These are phyloP conservation scores for Agriopis leucophaearia DNA, from an alignment of 2,888 invertebrate genomes.

Conservation along the genomic window DNA sequence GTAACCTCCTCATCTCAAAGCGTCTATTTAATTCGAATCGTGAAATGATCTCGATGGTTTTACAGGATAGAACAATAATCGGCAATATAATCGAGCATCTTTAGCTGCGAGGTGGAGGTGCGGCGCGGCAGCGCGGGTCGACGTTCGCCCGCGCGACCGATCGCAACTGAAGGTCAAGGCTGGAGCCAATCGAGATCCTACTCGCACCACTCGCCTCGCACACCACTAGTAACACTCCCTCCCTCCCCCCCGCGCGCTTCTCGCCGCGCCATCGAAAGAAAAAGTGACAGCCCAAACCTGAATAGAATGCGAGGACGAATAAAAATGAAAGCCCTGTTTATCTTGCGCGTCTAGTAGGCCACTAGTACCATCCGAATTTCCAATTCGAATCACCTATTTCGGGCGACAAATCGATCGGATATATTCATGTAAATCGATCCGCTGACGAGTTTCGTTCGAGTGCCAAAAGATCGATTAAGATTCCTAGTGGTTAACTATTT, in stretches of 20 bases:
- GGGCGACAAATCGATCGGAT: slow-evolving; percentile 38
- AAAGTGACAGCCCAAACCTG: slow-evolving; percentile 85
- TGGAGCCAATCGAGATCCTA: slow-evolving; percentile 72
- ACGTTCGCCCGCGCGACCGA: slow-evolving; percentile 80
- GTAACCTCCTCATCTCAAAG: too few species aligned
- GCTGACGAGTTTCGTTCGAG: slow-evolving; percentile 18
- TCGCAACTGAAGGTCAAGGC: slow-evolving; percentile 84
- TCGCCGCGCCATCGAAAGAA: slow-evolving; percentile 74
- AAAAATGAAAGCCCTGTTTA: slow-evolving; percentile 83
- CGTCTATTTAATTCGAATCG: slow-evolving; percentile 27
- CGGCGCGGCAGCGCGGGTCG: slow-evolving; percentile 66
- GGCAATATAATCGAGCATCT: slow-evolving; percentile 55
- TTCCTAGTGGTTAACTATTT: slow-evolving; percentile 65
- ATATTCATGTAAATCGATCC: slow-evolving; percentile 24
- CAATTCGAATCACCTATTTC: slow-evolving; percentile 42
- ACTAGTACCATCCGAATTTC: slow-evolving; percentile 46
- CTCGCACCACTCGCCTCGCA: slow-evolving; percentile 52
- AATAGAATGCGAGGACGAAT: slow-evolving; percentile 83
- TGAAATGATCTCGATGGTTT: slow-evolving; percentile 37
- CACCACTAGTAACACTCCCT: slow-evolving; percentile 49
- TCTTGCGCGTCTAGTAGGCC: slow-evolving; percentile 56
- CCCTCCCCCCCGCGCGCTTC: slow-evolving; percentile 18
- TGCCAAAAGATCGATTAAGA: slow-evolving; percentile 44
- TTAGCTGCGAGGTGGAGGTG: slow-evolving; percentile 55
- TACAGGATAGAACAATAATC: slow-evolving; percentile 47